A percentile compares a stretch with the other conserved stretches of the same genome.
phyloP scores from a whole-genome alignment of 2,113 vertebrate species.

The Oceanodroma tethys region DNA sequence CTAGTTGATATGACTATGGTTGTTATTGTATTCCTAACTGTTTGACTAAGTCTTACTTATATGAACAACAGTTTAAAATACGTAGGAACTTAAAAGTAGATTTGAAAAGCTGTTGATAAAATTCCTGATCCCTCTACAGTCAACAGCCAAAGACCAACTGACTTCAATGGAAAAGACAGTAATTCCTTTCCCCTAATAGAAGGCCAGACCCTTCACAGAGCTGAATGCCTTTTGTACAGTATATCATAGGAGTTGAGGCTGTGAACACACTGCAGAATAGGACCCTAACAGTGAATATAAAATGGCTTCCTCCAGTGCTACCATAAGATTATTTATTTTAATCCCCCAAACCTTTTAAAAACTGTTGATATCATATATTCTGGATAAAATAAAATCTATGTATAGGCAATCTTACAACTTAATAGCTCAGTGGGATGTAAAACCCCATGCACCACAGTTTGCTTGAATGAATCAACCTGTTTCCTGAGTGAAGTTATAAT shows the following conservation, averaged over 20 bases:
- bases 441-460: slow-evolving; percentile 12
- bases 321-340: slow-evolving; percentile 5
- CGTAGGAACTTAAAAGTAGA: neutral
- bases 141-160: neutral
- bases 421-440: slow-evolving; percentile 40
- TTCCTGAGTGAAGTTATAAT: slow-evolving; percentile 26
- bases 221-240: neutral
- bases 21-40: neutral
- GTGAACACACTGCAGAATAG: neutral
- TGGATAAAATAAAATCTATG: slow-evolving; percentile 56
- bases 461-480: slow-evolving; percentile 7
- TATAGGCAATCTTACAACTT: slow-evolving; percentile 5
- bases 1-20: neutral
- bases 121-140: neutral
- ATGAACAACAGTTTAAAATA: neutral
- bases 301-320: neutral
- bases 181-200: neutral
- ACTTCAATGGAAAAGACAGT: neutral
- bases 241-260: neutral
- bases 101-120: neutral
- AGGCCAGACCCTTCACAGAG: neutral
- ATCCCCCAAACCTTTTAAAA: slow-evolving; percentile 9
- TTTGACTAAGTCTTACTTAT: neutral
- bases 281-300: neutral
- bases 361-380: neutral